phyloP scores from a whole-genome alignment of 2,888 invertebrate genomes.

The Drosophila longiperda region DNA sequence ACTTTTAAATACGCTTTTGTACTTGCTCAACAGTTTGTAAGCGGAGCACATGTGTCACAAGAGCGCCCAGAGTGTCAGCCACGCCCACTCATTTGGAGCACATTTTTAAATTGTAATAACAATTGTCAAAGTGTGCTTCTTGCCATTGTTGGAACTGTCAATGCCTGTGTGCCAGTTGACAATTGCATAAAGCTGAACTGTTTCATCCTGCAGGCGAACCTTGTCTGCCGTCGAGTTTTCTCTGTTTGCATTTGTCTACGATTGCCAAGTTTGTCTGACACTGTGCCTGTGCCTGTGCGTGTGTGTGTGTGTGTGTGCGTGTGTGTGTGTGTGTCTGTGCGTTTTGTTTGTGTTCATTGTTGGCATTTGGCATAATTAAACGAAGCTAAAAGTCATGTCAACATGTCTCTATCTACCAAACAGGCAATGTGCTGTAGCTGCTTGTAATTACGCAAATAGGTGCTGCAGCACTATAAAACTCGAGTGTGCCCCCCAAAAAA shows the following conservation, averaged over 20 bases:
- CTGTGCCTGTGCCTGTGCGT: conserved; percentile 24
- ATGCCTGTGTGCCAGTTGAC: conserved; percentile 56
- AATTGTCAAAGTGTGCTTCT: conserved; percentile 62
- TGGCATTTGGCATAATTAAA: conserved; percentile 76
- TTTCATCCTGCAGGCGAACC: conserved; percentile 3
- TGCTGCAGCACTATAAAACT: conserved; percentile 34
- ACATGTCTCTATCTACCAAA: conserved; percentile 24
- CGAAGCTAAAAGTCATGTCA: conserved; percentile 67
- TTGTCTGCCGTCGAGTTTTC: conserved; percentile 8
- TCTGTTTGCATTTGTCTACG: conserved; percentile 52
- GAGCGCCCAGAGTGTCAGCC: conserved; percentile 24
- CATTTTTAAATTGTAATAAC: conserved; percentile 66
- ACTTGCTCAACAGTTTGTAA: conserved; percentile 4
- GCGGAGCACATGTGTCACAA: conserved; percentile 11
- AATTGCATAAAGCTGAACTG: conserved; percentile 58
- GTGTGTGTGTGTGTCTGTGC: conserved; percentile 1
- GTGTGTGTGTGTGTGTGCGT: conserved; percentile 24
- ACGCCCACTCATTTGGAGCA: conserved; percentile 49
- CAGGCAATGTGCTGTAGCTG: conserved; percentile 15
- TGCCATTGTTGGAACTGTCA: conserved; percentile 67
- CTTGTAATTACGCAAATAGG: conserved; percentile 57
- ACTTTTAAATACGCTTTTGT: not conserved
- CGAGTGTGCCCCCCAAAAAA: conserved; percentile 31
- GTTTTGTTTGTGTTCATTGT: conserved; percentile 62
- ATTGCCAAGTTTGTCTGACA: conserved; percentile 43